Conservation (phyloP, 2,113 vertebrate genomes). For the Clarias gariepinus region DNA sequence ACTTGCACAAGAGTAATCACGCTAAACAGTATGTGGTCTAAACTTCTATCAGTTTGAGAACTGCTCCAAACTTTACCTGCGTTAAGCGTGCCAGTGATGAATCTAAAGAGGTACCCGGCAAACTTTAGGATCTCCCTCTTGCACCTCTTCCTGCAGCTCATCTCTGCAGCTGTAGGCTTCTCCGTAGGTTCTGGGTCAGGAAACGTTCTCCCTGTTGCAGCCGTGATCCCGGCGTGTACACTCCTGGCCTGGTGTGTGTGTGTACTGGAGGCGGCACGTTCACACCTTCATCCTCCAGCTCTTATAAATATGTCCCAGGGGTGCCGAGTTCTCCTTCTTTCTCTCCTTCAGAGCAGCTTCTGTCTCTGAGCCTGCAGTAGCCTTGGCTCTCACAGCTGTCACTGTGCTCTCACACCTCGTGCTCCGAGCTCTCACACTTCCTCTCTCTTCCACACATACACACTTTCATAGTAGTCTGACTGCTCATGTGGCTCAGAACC, state of each 20-base stretch:
- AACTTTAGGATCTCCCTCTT: constrained; percentile 95
- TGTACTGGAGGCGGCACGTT: constrained; percentile 60
- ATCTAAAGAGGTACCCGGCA: constrained; percentile 92
- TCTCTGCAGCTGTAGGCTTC: constrained; percentile 66
- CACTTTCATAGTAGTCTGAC: constrained; percentile 67
- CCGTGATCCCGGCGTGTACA: constrained; percentile 49
- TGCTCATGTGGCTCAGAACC: constrained; percentile 73
- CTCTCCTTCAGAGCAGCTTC: constrained; percentile 12
- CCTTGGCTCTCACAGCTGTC: not conserved
- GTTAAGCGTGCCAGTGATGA: constrained; percentile 91
- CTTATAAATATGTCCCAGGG: constrained; percentile 67
- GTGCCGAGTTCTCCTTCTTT: constrained; percentile 38
- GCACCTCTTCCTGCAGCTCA: constrained; percentile 93
- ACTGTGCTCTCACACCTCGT: constrained; percentile 16
- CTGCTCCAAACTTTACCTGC: constrained; percentile 80
- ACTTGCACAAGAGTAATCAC: not conserved
- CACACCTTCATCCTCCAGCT: constrained; percentile 45
- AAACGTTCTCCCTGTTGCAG: constrained; percentile 55
- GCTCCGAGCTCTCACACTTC: constrained; percentile 3
- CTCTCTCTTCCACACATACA: constrained; percentile 49
- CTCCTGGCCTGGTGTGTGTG: constrained; percentile 45
- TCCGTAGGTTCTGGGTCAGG: constrained; percentile 55
- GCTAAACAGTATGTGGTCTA: not conserved
- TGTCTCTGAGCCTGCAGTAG: not conserved
- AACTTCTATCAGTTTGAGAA: not conserved